Base-by-base conservation (phyloP, 2,888 invertebrate species). In the Sarcophaga caerulescens region DNA sequence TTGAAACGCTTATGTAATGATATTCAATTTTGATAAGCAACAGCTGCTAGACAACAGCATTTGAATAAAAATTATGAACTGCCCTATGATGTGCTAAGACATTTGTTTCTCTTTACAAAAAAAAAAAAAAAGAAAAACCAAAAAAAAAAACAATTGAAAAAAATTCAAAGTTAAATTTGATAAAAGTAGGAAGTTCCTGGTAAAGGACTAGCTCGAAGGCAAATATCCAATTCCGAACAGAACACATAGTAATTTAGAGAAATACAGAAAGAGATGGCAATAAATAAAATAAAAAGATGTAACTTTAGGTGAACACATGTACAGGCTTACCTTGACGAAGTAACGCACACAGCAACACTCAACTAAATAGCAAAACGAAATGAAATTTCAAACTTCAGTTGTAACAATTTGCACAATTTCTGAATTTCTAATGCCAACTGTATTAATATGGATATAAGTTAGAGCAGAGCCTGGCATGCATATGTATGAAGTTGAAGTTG, bases 151-250 rank as follows among this genome's bases (percentile, higher is more conserved):
- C 3, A 14, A 12, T 14, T 4, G 2, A 11, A 52, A 12, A 52
- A 14, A 4, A 47, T 6, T 10, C 35, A 35, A 68, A 74, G 47
- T 25, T 23, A 65, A 75, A 81, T 70, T 57, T 52, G 25, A 35
- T 66, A 74, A 74, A 60, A 35, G 59, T 59, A 59, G 59, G 47
- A 77, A 82, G 59, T 57, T 76, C 70, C 57, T 44, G 71, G 19
- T 65, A 69, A 76, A 70, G 70, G 21, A 76, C 25, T 70, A 47
- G 35, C 65, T 65, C 11, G 4, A 71, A 44, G 35, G 45, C 12
- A 68, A 68, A 45, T 65, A 65, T 59, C 14, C 71, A 52, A 17
- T 52, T 52, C 52, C 12, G 52, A 52, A 52, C 4, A 52, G 17
- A 17, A 52, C 12, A 52, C 12, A 35, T 35, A 35, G 52, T 12